Evolutionary conservation across 2,113 vertebrate species (phyloP).

Genomic region (Circaetus cinerascens): DNA sequence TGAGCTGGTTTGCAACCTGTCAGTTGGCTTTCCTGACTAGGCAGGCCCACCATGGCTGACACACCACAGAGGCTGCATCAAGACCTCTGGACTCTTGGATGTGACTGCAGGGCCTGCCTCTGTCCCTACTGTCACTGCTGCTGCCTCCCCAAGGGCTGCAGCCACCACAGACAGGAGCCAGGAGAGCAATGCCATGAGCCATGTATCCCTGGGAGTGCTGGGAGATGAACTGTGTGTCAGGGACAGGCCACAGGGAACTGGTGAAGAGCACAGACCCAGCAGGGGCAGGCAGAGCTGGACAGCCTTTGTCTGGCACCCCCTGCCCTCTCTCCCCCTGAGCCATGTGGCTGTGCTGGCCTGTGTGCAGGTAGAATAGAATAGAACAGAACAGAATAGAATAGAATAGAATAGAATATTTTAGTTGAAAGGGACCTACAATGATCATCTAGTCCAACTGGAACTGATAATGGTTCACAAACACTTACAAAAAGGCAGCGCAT

Average conservation of each 20-base stretch:
- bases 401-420: background rate
- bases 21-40: background rate
- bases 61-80: background rate
- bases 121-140: background rate
- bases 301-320: background rate
- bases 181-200: background rate
- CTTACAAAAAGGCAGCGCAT: background rate
- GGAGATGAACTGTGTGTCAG: background rate
- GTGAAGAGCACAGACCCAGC: background rate
- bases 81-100: accelerated
- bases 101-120: background rate
- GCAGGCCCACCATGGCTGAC: background rate
- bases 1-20: background rate
- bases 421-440: background rate
- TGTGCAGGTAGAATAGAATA: background rate
- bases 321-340: background rate
- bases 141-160: background rate
- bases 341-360: background rate
- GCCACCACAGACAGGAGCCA: background rate
- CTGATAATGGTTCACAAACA: background rate
- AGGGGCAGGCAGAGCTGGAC: background rate
- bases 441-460: background rate
- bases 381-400: background rate
- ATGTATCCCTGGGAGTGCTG: background rate
- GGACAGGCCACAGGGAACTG: background rate